Evolutionary conservation across 2,797 vertebrate species (phyloP).

Genomic region (Pterois miles): DNA sequence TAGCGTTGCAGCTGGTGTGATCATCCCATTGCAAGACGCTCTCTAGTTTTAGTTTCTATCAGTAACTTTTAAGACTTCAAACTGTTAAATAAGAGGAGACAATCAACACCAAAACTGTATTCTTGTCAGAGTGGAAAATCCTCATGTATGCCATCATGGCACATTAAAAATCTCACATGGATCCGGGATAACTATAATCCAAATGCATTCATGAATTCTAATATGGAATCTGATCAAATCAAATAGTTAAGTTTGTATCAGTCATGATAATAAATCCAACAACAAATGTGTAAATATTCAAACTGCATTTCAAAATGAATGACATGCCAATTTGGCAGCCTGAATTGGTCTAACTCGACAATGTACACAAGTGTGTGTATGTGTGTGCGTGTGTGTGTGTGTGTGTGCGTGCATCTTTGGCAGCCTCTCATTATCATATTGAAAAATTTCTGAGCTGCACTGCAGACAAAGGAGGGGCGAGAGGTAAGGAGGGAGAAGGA

Average conservation of each 20-base stretch:
- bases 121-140: background rate
- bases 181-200: background rate
- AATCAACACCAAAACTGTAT: background rate
- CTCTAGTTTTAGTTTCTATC: background rate
- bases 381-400: conserved; percentile 32
- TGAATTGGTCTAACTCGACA: conserved; percentile 1
- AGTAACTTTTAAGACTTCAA: conserved; percentile 5
- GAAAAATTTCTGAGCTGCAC: conserved; percentile 74
- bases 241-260: background rate
- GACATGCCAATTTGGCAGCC: background rate
- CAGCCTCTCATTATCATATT: conserved; percentile 76
- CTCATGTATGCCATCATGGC: background rate
- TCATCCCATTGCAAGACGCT: background rate
- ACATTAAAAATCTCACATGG: background rate
- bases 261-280: background rate
- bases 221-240: background rate
- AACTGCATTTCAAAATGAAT: conserved; percentile 21
- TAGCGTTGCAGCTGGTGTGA: background rate
- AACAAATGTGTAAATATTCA: conserved; percentile 27
- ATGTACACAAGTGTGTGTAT: background rate
- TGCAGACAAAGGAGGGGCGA: conserved; percentile 66
- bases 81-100: background rate
- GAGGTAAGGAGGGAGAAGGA: conserved; percentile 30
- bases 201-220: conserved; percentile 6
- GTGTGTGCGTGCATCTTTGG: conserved; percentile 48